phyloP scores from a whole-genome alignment of 30 jellyfish, hydroid and myxozoan species.

The Mastigias papua region DNA sequence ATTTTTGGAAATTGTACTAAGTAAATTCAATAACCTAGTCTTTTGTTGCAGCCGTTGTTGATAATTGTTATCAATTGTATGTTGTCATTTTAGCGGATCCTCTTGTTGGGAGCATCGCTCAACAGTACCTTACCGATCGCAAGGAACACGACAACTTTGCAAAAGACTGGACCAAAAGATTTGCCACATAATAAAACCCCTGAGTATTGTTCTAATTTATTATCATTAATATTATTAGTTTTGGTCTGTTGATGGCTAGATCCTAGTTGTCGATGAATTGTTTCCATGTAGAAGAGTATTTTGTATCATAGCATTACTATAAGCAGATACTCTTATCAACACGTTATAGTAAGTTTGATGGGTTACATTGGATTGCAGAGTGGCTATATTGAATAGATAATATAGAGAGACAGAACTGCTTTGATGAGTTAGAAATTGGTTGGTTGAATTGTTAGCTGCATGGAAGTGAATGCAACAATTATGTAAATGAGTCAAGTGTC shows the following conservation, averaged over 20 bases:
- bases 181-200: slow-evolving; percentile 79
- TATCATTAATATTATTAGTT: too few species aligned
- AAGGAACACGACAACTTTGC: slow-evolving; percentile 96
- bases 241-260: slow-evolving; percentile 11
- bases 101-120: slow-evolving; percentile 98
- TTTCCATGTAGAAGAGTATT: slow-evolving; percentile 14
- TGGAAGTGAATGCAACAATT: too few species aligned
- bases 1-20: too few species aligned
- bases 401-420: too few species aligned
- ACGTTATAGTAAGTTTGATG: not conserved
- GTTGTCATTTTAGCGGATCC: slow-evolving; percentile 89
- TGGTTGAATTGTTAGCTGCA: too few species aligned
- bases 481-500: too few species aligned
- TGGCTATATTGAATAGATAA: too few species aligned
- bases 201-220: slow-evolving; percentile 43
- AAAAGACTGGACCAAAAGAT: slow-evolving; percentile 94
- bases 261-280: slow-evolving; percentile 2
- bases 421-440: too few species aligned
- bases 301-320: slow-evolving; percentile 2
- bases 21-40: too few species aligned
- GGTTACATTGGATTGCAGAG: not conserved
- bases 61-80: too few species aligned
- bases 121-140: slow-evolving; percentile 90
- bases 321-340: not conserved
- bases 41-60: too few species aligned